These are phyloP conservation scores for Ganaspis brasiliensis DNA, from an alignment of 2,888 invertebrate genomes.

Conservation along the genomic window DNA sequence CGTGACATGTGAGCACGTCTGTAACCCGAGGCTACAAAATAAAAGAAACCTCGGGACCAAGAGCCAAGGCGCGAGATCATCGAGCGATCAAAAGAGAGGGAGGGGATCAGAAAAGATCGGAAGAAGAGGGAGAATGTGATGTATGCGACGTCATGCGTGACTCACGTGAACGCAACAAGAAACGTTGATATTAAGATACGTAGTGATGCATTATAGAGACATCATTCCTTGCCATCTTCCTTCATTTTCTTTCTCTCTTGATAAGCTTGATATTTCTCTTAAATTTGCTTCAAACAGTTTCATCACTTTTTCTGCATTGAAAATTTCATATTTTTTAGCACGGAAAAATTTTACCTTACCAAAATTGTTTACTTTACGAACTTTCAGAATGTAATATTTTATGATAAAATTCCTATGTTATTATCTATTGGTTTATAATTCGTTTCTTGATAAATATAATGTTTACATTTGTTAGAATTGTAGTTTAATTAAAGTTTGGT, in stretches of 20 bases:
- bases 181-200: constrained; percentile 62
- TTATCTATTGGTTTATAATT: no score
- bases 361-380: no score
- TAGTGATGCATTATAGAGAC: constrained; percentile 68
- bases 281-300: neutral
- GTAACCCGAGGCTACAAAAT: constrained; percentile 46
- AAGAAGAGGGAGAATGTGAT: constrained; percentile 60
- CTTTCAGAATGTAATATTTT: no score
- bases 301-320: neutral
- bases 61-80: constrained; percentile 57
- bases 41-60: constrained; percentile 41
- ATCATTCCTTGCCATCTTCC: constrained; percentile 60
- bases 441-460: no score
- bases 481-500: no score
- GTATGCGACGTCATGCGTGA: constrained; percentile 73
- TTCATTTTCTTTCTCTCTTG: constrained; percentile 37
- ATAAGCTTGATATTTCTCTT: constrained; percentile 11
- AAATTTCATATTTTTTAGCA: neutral
- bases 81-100: constrained; percentile 51
- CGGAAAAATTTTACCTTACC: no score
- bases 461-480: no score
- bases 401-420: no score
- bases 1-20: constrained; percentile 44
- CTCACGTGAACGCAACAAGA: constrained; percentile 60
- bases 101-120: constrained; percentile 41